Percentiles rank a stretch among this genome's conserved stretches.
Evolutionary conservation across 2,113 vertebrate genomes (phyloP).

Genomic region (Apteryx owenii): DNA sequence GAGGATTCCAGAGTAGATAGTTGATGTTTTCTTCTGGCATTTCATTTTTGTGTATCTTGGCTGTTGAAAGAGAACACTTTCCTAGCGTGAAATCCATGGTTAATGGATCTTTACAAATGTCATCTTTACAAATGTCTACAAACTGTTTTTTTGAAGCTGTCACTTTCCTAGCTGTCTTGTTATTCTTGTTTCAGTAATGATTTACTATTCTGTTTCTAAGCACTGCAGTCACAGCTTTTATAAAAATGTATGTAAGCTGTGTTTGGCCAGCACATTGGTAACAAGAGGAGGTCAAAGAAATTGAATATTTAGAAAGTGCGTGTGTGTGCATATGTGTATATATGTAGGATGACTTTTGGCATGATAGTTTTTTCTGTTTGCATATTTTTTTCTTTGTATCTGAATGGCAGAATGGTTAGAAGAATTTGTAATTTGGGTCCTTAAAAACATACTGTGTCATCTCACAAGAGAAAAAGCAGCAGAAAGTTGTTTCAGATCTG

Average conservation of each 20-base stretch:
- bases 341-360: background rate
- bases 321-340: background rate
- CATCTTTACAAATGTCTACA: background rate
- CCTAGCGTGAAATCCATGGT: background rate
- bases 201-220: background rate
- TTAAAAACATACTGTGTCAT: background rate
- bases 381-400: background rate
- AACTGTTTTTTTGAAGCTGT: background rate
- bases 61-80: background rate
- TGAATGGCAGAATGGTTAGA: background rate
- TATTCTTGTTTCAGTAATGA: background rate
- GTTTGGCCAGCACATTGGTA: background rate
- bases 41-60: background rate
- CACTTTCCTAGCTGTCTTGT: background rate
- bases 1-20: too few species aligned
- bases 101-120: background rate
- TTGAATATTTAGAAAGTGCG: background rate
- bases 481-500: background rate
- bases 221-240: background rate
- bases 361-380: background rate
- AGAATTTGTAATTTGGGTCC: background rate
- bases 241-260: background rate
- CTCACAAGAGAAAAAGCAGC: background rate
- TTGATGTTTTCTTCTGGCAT: background rate
- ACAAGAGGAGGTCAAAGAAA: background rate